A percentile compares a stretch with the other conserved stretches of the same genome.
Conservation (phyloP, 2,797 vertebrate genomes). For the Periophthalmus magnuspinnatus region DNA sequence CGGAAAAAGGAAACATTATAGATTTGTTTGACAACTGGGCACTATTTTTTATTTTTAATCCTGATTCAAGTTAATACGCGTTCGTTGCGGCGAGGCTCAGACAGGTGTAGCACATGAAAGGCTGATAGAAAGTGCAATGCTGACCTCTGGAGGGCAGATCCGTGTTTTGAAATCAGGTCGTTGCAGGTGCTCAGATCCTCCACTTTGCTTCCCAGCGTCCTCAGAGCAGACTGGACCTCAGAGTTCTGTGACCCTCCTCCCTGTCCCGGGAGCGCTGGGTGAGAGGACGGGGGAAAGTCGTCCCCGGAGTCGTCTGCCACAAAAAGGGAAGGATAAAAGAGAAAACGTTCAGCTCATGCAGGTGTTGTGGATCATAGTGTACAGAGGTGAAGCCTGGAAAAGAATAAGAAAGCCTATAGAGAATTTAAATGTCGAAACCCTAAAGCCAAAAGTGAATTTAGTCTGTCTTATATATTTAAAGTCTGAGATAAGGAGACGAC, state of each 20-base stretch:
- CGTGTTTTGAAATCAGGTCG: slow-evolving; percentile 95
- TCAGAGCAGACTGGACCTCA: slow-evolving; percentile 90
- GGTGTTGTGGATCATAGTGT: background rate
- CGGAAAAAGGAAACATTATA: background rate
- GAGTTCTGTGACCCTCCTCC: slow-evolving; percentile 83
- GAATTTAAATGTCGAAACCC: too few species aligned
- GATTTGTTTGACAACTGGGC: background rate
- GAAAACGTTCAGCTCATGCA: background rate
- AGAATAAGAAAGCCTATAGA: background rate
- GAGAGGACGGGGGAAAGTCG: slow-evolving; percentile 83
- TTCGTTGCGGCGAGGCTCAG: background rate
- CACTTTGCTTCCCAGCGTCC: slow-evolving; percentile 91
- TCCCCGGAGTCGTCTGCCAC: slow-evolving; percentile 91
- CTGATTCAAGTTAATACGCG: background rate
- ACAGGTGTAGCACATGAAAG: background rate
- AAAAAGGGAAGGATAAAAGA: background rate
- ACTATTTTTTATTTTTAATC: background rate
- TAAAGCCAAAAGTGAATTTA: too few species aligned
- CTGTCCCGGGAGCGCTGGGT: slow-evolving; percentile 67
- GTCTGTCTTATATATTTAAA: too few species aligned
- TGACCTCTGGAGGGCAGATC: slow-evolving; percentile 91
- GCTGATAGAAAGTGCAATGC: slow-evolving; percentile 14
- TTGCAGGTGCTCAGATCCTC: slow-evolving; percentile 97
- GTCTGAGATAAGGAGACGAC: too few species aligned
- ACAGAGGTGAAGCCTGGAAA: background rate